phyloP scores from a whole-genome alignment of 2,888 invertebrate genomes.

The Stegana nigrithorax region DNA sequence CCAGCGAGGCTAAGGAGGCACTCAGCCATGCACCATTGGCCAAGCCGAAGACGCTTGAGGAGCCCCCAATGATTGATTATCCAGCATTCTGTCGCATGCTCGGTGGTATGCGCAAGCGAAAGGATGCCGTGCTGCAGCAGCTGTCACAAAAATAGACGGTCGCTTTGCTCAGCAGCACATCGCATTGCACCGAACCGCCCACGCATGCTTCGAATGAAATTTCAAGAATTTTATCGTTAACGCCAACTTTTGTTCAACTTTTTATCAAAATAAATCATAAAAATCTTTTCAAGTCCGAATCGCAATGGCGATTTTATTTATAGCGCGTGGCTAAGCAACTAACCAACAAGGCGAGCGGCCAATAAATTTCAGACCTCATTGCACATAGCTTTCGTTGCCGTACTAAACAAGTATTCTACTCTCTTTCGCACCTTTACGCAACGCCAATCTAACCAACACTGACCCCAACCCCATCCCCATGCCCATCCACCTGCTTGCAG shows the following conservation, averaged over 20 bases:
- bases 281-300: constrained; percentile 30
- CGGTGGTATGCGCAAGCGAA: constrained; percentile 72
- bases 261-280: constrained; percentile 56
- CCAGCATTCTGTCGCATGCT: constrained; percentile 74
- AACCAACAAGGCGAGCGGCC: constrained; percentile 49
- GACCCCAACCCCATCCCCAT: neutral
- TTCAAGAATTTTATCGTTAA: constrained; percentile 38
- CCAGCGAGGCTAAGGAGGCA: constrained; percentile 74
- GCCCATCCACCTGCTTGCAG: constrained; percentile 43
- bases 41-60: constrained; percentile 69
- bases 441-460: neutral
- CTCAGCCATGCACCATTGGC: constrained; percentile 74
- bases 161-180: neutral
- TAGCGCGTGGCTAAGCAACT: constrained; percentile 44
- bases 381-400: constrained; percentile 29
- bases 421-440: constrained; percentile 34
- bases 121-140: too few species aligned
- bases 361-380: constrained; percentile 61
- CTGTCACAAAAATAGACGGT: neutral
- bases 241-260: constrained; percentile 56
- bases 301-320: constrained; percentile 35
- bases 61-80: constrained; percentile 74
- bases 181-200: neutral
- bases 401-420: constrained; percentile 22
- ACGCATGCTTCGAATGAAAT: neutral